Base-by-base conservation (phyloP, 1,140 invertebrate species). In the Cydia splendana region DNA sequence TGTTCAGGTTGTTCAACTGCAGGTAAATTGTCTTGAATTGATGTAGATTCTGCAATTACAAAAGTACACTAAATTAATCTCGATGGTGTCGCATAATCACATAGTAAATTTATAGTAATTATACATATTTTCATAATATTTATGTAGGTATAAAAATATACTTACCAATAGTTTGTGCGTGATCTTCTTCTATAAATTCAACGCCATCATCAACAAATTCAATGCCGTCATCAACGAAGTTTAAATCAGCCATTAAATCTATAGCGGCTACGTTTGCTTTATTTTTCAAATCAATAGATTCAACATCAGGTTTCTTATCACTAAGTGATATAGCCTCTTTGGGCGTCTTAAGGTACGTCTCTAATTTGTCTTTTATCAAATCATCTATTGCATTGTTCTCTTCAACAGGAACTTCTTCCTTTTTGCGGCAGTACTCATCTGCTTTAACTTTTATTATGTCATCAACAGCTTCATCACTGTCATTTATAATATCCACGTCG, bases 201-300 rank as follows among this genome's bases (percentile, higher is more conserved):
- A 87, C 87, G 7, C 87, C 87, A 76, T 89, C 86, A 75, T 91
- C 90, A 51, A 85, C 79, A 24, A 87, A 81, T 65, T 86, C 88
- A 42, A 91, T 87, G 0, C 87, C 86, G 15, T 90, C 85, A 77
- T 86, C 84, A 18, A 75, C 30, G 5, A 69, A 69, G 30, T 69
- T 69, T n/a, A 69, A 69, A 69, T 69, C 65, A n/a, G 65, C 65
- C 65, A 69, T 69, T 34, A 69, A 69, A 34, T 69, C 65, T n/a
- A 69, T 38, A 51, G 38, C 71, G 15, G 45, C 34, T 24, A 51
- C 38, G 18, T 74, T 42, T 7, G 65, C 15, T 7, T 69, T 34
- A 15, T 7, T 34, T 6, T 38, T 69, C 30, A 38, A 69, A 15
- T 69, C 30, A 69, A 18, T 69, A 28, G 65, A 10, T 10, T 10